phyloP scores from a whole-genome alignment of 2,888 invertebrate genomes.

The Lithophane semibrunnea region DNA sequence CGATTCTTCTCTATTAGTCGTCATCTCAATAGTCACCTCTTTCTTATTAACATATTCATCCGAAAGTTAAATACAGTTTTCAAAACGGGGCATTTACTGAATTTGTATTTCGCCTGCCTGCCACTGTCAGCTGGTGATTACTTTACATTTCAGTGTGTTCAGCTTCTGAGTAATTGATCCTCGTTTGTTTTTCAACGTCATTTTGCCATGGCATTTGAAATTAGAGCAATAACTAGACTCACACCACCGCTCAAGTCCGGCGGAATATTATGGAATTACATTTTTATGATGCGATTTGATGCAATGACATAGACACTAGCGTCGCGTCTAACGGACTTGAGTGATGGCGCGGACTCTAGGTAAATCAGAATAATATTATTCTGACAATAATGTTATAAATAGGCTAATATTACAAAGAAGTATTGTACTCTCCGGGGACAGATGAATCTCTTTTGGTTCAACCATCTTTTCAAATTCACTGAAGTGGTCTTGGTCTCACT shows the following conservation, averaged over 20 bases:
- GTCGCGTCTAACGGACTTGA: no score
- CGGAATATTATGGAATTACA: no score
- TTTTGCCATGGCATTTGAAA: neutral
- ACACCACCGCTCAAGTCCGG: no score
- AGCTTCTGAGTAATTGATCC: neutral
- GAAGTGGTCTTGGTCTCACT: slow-evolving; percentile 34
- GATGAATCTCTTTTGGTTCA: slow-evolving; percentile 34
- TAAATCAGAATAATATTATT: neutral
- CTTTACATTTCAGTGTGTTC: neutral
- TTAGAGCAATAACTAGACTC: neutral
- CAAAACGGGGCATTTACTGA: neutral
- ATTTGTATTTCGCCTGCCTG: neutral
- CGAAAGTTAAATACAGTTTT: neutral
- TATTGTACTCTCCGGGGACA: slow-evolving; percentile 49
- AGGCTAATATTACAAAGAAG: slow-evolving; percentile 22
- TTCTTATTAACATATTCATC: neutral
- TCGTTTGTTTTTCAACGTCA: neutral
- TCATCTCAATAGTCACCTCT: neutral
- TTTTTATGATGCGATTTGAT: no score
- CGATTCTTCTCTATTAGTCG: no score
- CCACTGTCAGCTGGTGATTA: neutral
- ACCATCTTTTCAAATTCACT: slow-evolving; percentile 54
- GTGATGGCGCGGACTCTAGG: no score
- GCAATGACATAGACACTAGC: no score
- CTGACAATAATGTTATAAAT: neutral